phyloP scores from a whole-genome alignment of 2,113 vertebrate species.

The Eptatretus burgeri region DNA sequence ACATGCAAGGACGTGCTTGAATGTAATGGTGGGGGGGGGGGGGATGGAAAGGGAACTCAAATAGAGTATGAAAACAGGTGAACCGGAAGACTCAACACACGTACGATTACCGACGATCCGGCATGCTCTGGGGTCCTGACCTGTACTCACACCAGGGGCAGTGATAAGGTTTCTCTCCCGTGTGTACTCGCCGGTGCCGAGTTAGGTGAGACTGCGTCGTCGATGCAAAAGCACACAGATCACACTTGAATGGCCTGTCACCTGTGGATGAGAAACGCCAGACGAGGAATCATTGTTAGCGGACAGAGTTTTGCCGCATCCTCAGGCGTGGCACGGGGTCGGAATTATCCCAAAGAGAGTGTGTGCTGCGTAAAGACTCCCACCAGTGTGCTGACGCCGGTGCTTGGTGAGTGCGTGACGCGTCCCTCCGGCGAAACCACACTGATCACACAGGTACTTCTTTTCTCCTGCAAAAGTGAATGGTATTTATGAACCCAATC shows the following conservation, averaged over 20 bases:
- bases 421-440: conserved; percentile 83
- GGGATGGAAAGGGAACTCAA: too few species aligned
- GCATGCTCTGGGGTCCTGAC: conserved; percentile 23
- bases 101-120: background rate
- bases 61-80: too few species aligned
- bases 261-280: conserved; percentile 21
- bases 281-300: too few species aligned
- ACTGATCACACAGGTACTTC: conserved; percentile 93
- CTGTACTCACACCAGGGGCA: conserved; percentile 99
- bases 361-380: conserved; percentile 12
- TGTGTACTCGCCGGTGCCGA: conserved; percentile 85
- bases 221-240: conserved; percentile 81
- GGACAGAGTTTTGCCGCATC: too few species aligned
- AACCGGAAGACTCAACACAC: too few species aligned
- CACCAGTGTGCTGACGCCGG: conserved; percentile 83
- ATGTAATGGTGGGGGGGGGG: too few species aligned
- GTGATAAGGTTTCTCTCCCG: conserved; percentile 86
- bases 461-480: conserved; percentile 41
- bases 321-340: too few species aligned
- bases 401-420: conserved; percentile 94
- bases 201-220: conserved; percentile 93
- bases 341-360: too few species aligned
- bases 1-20: too few species aligned
- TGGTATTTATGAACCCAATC: too few species aligned
- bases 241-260: conserved; percentile 84